A percentile compares a stretch with the other conserved stretches of the same genome.
These are phyloP conservation scores for Brachionus calyciflorus DNA, from an alignment of 1,140 invertebrate species.

Conservation along the genomic window DNA sequence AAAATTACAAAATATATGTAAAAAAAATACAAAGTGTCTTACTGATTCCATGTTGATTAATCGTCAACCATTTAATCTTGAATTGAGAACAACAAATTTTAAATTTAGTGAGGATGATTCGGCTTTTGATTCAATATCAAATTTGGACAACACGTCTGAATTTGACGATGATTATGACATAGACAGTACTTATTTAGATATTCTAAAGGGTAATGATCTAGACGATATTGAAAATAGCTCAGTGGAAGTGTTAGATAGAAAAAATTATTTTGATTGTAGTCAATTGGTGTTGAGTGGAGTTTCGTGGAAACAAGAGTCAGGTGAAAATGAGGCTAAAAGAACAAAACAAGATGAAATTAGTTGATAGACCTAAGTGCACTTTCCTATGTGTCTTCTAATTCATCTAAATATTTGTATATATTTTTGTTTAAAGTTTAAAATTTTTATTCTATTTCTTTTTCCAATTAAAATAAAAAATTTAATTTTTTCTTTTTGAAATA, in stretches of 20 bases:
- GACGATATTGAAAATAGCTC: neutral
- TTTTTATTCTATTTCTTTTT: too few relatives aligned
- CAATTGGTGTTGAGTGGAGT: neutral
- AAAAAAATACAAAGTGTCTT: neutral
- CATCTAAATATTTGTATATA: too few relatives aligned
- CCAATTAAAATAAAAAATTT: too few relatives aligned
- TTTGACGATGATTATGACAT: slow-evolving; percentile 28
- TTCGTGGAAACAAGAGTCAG: slow-evolving; percentile 34
- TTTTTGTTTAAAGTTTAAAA: too few relatives aligned
- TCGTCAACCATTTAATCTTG: too few relatives aligned
- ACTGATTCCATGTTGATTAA: neutral
- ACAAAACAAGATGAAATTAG: too few relatives aligned
- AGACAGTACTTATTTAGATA: neutral
- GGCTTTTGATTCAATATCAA: slow-evolving; percentile 12
- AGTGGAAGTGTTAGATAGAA: neutral
- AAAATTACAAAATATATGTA: neutral
- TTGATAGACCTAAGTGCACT: too few relatives aligned
- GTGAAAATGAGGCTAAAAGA: neutral
- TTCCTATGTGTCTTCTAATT: too few relatives aligned
- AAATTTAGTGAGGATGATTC: slow-evolving; percentile 13
- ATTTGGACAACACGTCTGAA: slow-evolving; percentile 30
- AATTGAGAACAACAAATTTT: neutral
- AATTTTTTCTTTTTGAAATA: too few relatives aligned
- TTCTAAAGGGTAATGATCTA: neutral
- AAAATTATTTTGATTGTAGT: neutral